These are phyloP conservation scores for Tinea trinotella DNA, from an alignment of 2,888 invertebrate species.

Conservation along the genomic window DNA sequence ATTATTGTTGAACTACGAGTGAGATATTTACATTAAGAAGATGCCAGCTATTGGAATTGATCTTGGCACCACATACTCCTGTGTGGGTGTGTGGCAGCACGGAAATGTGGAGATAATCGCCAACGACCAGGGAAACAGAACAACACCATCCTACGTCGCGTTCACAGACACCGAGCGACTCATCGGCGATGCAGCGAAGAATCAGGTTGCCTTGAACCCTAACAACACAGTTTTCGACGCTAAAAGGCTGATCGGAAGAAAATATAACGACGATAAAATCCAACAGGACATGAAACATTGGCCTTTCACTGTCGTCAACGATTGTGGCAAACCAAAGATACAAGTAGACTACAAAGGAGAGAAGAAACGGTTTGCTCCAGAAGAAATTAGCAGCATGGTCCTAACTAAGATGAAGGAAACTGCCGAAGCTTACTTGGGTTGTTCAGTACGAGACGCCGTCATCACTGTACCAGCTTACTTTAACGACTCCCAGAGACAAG, in stretches of 20 bases:
- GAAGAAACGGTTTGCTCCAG: conserved; percentile 75
- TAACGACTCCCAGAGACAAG: conserved; percentile 81
- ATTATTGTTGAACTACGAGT: conserved; percentile 19
- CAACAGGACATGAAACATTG: conserved; percentile 86
- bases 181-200: conserved; percentile 72
- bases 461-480: conserved; percentile 87
- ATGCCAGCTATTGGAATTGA: conserved; percentile 63
- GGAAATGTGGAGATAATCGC: conserved; percentile 82
- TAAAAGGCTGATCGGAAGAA: conserved; percentile 85
- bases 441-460: conserved; percentile 77
- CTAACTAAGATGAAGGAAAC: conserved; percentile 73
- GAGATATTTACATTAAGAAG: conserved; percentile 13
- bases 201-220: conserved; percentile 78
- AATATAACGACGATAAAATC: conserved; percentile 80
- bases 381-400: conserved; percentile 81
- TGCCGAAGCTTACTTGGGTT: conserved; percentile 73
- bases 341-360: conserved; percentile 76
- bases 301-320: conserved; percentile 83
- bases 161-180: conserved; percentile 73
- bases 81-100: conserved; percentile 81
- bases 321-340: conserved; percentile 77
- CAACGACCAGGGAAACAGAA: conserved; percentile 69
- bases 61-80: conserved; percentile 72
- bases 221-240: conserved; percentile 85
- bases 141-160: conserved; percentile 75